These are phyloP conservation scores for Hypomecis atomaria DNA, from an alignment of 2,888 invertebrate genomes.

Conservation along the genomic window DNA sequence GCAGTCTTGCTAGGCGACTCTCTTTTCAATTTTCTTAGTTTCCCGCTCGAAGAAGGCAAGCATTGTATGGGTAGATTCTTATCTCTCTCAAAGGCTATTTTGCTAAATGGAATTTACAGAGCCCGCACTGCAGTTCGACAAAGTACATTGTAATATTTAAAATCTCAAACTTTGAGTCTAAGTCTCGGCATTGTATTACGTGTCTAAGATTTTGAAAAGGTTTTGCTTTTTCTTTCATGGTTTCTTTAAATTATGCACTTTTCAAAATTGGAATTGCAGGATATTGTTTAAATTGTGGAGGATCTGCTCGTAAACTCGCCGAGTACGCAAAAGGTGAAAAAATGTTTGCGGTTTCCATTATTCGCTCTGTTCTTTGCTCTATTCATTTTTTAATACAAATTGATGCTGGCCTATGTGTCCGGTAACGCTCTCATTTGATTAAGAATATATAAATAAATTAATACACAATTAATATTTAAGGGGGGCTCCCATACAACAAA, in stretches of 20 bases:
- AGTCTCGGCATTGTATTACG: conserved; percentile 75
- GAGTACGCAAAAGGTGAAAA: conserved; percentile 3
- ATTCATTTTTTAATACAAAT: neutral
- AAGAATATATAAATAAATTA: too few relatives aligned
- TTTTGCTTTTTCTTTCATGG: conserved; percentile 59
- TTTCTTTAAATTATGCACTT: conserved; percentile 70
- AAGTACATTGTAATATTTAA: conserved; percentile 84
- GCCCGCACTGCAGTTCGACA: conserved; percentile 84
- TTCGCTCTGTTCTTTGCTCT: neutral
- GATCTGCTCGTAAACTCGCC: conserved; percentile 27
- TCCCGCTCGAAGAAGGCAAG: conserved; percentile 76
- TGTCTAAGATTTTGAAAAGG: conserved; percentile 68
- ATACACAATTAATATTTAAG: too few relatives aligned
- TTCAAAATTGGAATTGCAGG: conserved; percentile 64
- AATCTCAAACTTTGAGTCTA: conserved; percentile 81
- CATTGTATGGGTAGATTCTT: conserved; percentile 84
- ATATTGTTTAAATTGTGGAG: conserved; percentile 47
- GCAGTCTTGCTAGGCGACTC: conserved; percentile 79
- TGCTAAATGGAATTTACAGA: conserved; percentile 85
- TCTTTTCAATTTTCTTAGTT: conserved; percentile 85
- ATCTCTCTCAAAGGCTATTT: conserved; percentile 84
- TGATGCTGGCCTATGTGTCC: too few relatives aligned
- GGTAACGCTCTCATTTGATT: too few relatives aligned
- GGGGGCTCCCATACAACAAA: too few relatives aligned
- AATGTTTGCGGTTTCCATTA: conserved; percentile 5